A percentile compares a stretch with the other conserved stretches of the same genome.
Evolutionary conservation across 2,888 invertebrate genomes (phyloP).

Genomic region (Cyaniris semiargus): DNA sequence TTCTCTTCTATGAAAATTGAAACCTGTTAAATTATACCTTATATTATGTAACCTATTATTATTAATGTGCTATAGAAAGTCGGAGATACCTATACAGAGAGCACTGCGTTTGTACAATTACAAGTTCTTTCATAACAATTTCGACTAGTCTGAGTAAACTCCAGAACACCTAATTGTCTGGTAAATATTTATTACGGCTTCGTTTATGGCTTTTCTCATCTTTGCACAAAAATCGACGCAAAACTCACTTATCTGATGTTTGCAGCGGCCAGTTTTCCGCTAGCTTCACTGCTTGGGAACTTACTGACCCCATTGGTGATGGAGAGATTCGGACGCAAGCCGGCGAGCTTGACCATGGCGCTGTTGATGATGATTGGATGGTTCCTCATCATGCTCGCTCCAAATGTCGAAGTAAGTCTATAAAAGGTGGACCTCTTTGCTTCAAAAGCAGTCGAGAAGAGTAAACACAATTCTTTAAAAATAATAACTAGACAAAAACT

Average conservation of each 20-base stretch:
- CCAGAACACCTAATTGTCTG: no score
- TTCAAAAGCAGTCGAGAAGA: neutral
- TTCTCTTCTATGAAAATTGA: no score
- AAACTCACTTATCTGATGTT: neutral
- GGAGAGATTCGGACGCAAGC: slow-evolving; percentile 76
- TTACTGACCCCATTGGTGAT: slow-evolving; percentile 63
- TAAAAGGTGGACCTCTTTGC: neutral
- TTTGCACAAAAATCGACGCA: neutral
- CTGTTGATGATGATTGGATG: slow-evolving; percentile 71
- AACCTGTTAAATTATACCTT: neutral
- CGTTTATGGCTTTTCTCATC: no score
- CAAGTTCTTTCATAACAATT: neutral
- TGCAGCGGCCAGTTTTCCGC: slow-evolving; percentile 58
- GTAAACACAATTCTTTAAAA: neutral
- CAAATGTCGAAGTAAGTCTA: slow-evolving; percentile 49
- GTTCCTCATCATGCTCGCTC: slow-evolving; percentile 65
- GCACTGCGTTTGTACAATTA: neutral
- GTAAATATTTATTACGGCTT: no score
- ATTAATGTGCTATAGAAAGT: neutral
- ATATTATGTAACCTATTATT: no score
- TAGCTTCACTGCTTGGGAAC: slow-evolving; percentile 60
- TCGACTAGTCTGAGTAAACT: no score
- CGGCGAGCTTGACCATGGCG: slow-evolving; percentile 65
- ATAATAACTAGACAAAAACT: no score
- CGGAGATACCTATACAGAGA: neutral